A percentile compares a stretch with the other conserved stretches of the same genome.
Conservation (phyloP, 2,888 invertebrate species). For the Cephalotes varians region DNA sequence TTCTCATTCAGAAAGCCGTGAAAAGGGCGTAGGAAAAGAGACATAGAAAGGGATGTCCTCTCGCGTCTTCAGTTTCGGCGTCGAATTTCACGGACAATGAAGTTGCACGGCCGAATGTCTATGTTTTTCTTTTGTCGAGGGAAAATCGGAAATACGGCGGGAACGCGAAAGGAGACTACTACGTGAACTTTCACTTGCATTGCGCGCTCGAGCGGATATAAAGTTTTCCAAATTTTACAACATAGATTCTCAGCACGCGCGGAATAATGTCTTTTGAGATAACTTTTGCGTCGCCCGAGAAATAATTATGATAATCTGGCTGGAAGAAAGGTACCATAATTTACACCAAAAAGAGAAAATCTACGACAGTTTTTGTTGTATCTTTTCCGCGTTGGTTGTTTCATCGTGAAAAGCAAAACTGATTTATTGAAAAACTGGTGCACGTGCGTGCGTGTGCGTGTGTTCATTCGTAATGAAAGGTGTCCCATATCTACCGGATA, state of each 20-base stretch:
- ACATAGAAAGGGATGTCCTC: no score
- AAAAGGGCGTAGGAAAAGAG: background rate
- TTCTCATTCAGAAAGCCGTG: background rate
- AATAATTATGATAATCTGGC: constrained; percentile 43
- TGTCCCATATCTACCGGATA: background rate
- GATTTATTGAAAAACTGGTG: background rate
- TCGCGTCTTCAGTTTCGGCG: constrained; percentile 47
- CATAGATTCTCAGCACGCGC: constrained; percentile 40
- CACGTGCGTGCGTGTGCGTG: background rate
- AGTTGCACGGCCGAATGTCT: constrained; percentile 35
- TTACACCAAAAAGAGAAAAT: no score
- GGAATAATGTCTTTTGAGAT: constrained; percentile 8
- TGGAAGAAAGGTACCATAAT: constrained; percentile 4
- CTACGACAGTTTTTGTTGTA: background rate
- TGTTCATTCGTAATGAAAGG: background rate
- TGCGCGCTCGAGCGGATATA: constrained; percentile 31
- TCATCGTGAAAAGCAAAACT: background rate
- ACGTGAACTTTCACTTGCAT: constrained; percentile 39
- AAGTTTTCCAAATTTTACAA: constrained; percentile 36
- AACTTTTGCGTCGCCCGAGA: constrained; percentile 29
- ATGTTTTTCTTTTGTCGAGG: constrained; percentile 36
- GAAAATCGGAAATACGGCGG: constrained; percentile 50
- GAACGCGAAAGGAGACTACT: constrained; percentile 10
- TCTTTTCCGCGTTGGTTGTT: background rate
- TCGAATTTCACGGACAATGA: constrained; percentile 72